phyloP scores from a whole-genome alignment of 2,797 vertebrate species.

The Phalanger gymnotis region DNA sequence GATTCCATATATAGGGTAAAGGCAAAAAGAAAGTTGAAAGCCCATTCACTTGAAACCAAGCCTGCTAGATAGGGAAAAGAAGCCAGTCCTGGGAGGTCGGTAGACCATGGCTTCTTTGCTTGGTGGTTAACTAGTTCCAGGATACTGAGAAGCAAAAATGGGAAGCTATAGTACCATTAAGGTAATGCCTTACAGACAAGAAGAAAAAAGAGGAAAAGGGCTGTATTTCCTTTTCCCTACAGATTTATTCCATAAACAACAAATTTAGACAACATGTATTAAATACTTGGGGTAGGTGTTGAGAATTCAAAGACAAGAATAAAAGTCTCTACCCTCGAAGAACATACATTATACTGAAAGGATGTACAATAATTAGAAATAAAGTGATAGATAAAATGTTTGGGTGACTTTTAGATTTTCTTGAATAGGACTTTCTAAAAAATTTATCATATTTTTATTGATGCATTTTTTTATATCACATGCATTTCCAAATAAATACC shows the following conservation, averaged over 20 bases:
- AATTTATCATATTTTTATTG: background rate
- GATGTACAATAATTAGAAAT: background rate
- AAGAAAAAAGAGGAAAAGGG: background rate
- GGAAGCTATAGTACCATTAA: background rate
- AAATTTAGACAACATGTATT: background rate
- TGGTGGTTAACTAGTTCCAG: background rate
- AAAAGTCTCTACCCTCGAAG: background rate
- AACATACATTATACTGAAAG: background rate
- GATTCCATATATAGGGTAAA: background rate
- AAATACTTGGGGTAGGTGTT: background rate
- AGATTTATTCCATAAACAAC: background rate
- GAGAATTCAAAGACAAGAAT: background rate
- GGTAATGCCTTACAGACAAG: background rate
- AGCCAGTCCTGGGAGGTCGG: background rate
- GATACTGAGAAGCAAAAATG: background rate
- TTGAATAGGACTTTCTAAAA: background rate
- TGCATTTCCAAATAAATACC: background rate
- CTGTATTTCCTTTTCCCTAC: background rate
- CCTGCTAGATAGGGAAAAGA: background rate
- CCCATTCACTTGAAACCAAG: background rate
- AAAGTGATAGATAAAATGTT: background rate
- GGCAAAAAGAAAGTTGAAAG: background rate
- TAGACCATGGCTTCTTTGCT: background rate
- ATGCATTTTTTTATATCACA: background rate
- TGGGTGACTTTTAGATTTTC: background rate